These are phyloP conservation scores for Alca torda DNA, from an alignment of 2,797 vertebrate genomes.

Conservation along the genomic window DNA sequence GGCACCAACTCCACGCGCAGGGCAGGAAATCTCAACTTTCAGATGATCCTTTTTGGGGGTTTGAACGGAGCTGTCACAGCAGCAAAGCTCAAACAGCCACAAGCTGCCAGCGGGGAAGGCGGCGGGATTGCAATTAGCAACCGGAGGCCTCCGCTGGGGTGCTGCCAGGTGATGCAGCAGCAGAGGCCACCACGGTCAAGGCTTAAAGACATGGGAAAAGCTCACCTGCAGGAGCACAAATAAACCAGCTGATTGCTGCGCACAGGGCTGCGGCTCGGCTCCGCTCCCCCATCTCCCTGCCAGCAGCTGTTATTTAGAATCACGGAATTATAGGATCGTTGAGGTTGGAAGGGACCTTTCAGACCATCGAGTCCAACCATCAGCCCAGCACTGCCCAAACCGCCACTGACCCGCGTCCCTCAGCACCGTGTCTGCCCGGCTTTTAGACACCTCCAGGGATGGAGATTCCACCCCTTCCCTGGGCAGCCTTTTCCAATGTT, in stretches of 20 bases:
- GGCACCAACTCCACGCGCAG: neutral
- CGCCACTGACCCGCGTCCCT: no score
- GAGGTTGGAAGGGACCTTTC: no score
- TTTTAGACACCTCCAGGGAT: no score
- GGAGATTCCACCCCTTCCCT: no score
- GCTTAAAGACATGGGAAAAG: neutral
- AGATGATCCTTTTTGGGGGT: neutral
- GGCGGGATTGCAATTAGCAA: accelerated
- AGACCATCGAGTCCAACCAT: no score
- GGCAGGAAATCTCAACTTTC: neutral
- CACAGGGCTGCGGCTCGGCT: neutral
- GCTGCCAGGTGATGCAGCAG: neutral
- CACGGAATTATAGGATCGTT: no score
- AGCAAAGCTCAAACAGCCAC: neutral
- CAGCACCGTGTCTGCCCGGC: no score
- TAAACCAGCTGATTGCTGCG: neutral
- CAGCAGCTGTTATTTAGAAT: neutral
- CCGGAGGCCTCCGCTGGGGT: neutral
- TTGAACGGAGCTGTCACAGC: neutral
- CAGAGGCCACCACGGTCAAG: neutral
- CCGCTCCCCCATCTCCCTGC: no score
- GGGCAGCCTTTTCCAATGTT: no score
- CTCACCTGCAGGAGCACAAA: neutral
- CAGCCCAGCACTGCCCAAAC: no score
- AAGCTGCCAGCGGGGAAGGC: neutral